Evolutionary conservation across 2,797 vertebrate genomes (phyloP).

Genomic region (Malacoraja senta): DNA sequence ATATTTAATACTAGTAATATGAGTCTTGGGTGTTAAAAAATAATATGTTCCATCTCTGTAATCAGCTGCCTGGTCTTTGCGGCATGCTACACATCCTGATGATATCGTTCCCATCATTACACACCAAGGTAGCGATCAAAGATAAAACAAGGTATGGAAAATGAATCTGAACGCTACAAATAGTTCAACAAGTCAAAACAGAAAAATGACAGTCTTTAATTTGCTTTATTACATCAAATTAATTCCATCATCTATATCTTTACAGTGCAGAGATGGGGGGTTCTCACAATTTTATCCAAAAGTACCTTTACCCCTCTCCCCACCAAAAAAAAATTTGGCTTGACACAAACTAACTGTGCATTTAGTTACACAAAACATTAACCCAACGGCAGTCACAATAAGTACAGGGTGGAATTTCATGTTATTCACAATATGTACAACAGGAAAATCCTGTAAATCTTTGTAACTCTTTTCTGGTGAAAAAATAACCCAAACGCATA

Average conservation of each 20-base stretch:
- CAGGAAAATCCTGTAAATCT: constrained; percentile 16
- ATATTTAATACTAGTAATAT: background rate
- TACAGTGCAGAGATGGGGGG: background rate
- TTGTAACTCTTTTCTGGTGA: constrained; percentile 21
- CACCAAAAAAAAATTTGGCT: background rate
- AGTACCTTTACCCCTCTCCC: background rate
- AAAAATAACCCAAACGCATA: background rate
- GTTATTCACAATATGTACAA: constrained; percentile 34
- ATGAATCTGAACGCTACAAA: background rate
- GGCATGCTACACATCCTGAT: background rate
- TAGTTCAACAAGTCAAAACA: constrained; percentile 11
- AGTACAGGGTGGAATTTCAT: constrained; percentile 28
- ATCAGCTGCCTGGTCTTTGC: background rate
- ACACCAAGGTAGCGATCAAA: background rate
- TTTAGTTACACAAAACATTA: background rate
- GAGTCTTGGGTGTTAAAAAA: background rate
- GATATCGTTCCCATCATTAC: background rate
- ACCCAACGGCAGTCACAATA: constrained; percentile 21
- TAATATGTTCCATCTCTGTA: background rate
- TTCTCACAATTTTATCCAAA: background rate
- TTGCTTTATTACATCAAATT: constrained; percentile 37
- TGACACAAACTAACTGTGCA: constrained; percentile 16
- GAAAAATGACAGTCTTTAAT: background rate
- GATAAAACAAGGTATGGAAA: background rate
- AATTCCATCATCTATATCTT: background rate